These are phyloP conservation scores for Dryocosmus kuriphilus DNA, from an alignment of 2,888 invertebrate species.

Conservation along the genomic window DNA sequence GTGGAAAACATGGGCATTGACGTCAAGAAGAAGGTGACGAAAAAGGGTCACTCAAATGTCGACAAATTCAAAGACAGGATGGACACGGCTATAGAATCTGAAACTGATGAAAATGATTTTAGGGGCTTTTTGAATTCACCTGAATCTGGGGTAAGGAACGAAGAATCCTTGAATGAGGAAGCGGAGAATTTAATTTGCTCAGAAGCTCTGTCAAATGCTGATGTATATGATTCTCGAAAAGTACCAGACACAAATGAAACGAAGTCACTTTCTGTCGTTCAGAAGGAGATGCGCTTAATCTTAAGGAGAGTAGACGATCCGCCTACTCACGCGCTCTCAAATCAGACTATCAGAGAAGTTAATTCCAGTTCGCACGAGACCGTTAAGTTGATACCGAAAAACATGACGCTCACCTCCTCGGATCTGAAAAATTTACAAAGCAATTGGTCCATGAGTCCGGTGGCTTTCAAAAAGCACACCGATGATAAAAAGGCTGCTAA, in stretches of 20 bases:
- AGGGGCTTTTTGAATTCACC: slow-evolving; percentile 5
- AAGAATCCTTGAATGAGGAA: neutral
- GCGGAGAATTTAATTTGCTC: neutral
- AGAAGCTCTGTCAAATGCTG: neutral
- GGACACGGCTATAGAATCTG: slow-evolving; percentile 59
- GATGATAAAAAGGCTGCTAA: slow-evolving; percentile 45
- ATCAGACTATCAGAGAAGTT: slow-evolving; percentile 50
- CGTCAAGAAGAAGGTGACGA: slow-evolving; percentile 66
- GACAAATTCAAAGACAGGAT: slow-evolving; percentile 74
- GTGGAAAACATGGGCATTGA: slow-evolving; percentile 69
- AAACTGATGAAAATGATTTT: neutral
- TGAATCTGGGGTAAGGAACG: slow-evolving; percentile 5
- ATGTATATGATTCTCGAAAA: slow-evolving; percentile 28
- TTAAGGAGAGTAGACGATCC: slow-evolving; percentile 62
- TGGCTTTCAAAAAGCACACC: slow-evolving; percentile 43
- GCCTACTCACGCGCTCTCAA: slow-evolving; percentile 28
- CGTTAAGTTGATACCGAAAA: slow-evolving; percentile 70
- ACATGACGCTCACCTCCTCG: slow-evolving; percentile 35
- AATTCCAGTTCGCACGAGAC: slow-evolving; percentile 57
- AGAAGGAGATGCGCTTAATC: slow-evolving; percentile 64
- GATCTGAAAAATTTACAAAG: neutral
- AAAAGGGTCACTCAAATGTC: slow-evolving; percentile 69
- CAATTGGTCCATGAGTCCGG: slow-evolving; percentile 34
- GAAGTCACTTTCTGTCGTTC: slow-evolving; percentile 65
- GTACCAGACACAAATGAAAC: slow-evolving; percentile 28